These are phyloP conservation scores for Hyperoplus immaculatus DNA, from an alignment of 2,797 vertebrate species.

Conservation along the genomic window DNA sequence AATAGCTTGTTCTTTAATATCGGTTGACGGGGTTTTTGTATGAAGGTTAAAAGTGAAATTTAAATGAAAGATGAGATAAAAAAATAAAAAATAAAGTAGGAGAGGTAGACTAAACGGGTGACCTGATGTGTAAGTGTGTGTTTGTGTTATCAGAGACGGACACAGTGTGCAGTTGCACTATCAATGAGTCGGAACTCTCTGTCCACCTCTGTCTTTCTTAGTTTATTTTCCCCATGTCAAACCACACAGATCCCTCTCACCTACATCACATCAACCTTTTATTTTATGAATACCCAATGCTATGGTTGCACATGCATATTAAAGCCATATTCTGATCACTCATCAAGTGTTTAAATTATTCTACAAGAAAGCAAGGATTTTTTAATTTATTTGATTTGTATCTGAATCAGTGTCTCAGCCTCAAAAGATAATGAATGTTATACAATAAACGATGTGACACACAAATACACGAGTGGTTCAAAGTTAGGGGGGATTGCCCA, in stretches of 20 bases:
- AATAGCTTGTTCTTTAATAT: background rate
- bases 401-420: background rate
- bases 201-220: slow-evolving; percentile 28
- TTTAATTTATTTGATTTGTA: background rate
- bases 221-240: slow-evolving; percentile 15
- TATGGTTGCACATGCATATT: background rate
- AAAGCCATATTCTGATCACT: background rate
- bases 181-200: slow-evolving; percentile 27
- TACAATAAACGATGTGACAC: background rate
- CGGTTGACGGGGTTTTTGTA: background rate
- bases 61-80: background rate
- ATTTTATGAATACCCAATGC: background rate
- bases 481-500: background rate
- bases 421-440: background rate
- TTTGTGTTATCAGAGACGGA: slow-evolving; percentile 8
- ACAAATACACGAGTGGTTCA: background rate
- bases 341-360: background rate
- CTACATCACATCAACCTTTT: background rate
- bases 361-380: background rate
- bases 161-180: slow-evolving; percentile 11
- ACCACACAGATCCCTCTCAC: background rate
- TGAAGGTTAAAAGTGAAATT: background rate
- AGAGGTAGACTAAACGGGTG: background rate
- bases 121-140: background rate
- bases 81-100: background rate